These are phyloP conservation scores for Corbicula japonica DNA, from an alignment of 2,888 invertebrate genomes.

Conservation along the genomic window DNA sequence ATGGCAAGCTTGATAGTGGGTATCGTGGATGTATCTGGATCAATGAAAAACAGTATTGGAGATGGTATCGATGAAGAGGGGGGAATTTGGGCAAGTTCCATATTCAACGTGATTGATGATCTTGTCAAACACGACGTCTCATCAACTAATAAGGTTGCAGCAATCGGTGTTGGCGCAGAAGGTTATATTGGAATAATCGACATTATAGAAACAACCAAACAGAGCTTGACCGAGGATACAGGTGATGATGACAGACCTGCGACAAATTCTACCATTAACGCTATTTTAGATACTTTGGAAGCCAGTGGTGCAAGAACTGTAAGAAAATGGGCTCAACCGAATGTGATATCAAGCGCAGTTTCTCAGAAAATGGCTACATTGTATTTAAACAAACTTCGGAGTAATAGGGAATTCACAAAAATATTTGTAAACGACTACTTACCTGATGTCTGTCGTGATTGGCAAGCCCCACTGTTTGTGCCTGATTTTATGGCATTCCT, in stretches of 20 bases:
- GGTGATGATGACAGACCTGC: background rate
- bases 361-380: background rate
- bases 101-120: slow-evolving; percentile 10
- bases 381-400: background rate
- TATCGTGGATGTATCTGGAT: background rate
- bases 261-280: slow-evolving; percentile 4
- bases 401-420: background rate
- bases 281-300: background rate
- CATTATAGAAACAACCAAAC: slow-evolving; percentile 10
- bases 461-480: background rate
- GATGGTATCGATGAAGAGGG: background rate
- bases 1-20: background rate
- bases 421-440: slow-evolving; percentile 4
- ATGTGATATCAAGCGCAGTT: background rate
- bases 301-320: background rate
- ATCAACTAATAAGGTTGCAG: background rate
- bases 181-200: background rate
- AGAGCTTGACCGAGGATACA: background rate
- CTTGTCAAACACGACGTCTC: slow-evolving; percentile 17
- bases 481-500: no score
- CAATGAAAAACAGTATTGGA: slow-evolving; percentile 5
- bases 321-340: slow-evolving; percentile 8
- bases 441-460: slow-evolving; percentile 1
- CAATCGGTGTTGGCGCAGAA: slow-evolving; percentile 3
- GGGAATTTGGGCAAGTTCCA: background rate